These are phyloP conservation scores for Bimastos eiseni DNA, from an alignment of 2,888 invertebrate genomes.

Conservation along the genomic window DNA sequence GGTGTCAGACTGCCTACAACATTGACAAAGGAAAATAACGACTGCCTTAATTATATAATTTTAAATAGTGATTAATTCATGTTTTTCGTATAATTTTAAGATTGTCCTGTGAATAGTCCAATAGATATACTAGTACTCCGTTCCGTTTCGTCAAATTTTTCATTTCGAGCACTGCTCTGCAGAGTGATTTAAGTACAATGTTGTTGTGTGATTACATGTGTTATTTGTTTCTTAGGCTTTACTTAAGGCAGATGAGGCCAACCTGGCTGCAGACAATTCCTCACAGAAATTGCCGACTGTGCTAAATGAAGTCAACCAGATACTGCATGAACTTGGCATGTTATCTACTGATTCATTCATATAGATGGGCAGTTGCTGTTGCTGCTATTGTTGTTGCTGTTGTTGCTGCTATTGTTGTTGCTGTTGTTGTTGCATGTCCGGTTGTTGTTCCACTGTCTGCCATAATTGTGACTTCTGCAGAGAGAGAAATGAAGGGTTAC, in stretches of 20 bases:
- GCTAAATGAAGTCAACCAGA: slow-evolving; percentile 73
- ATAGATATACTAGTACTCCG: too few species aligned
- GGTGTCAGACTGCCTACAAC: too few species aligned
- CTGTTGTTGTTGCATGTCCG: background rate
- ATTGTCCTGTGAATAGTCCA: too few species aligned
- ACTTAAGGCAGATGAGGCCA: slow-evolving; percentile 20
- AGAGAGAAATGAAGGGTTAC: too few species aligned
- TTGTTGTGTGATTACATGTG: background rate
- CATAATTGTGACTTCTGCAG: background rate
- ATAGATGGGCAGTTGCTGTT: background rate
- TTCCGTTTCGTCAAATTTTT: too few species aligned
- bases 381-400: background rate
- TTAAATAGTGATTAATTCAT: too few species aligned
- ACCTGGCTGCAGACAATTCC: slow-evolving; percentile 79
- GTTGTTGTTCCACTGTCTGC: background rate
- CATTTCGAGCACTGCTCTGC: too few species aligned
- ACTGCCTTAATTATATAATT: too few species aligned
- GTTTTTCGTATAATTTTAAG: too few species aligned
- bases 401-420: background rate
- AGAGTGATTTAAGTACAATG: background rate
- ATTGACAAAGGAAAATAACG: too few species aligned
- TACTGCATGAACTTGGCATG: slow-evolving; percentile 53
- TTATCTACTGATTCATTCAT: background rate
- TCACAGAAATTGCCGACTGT: slow-evolving; percentile 81
- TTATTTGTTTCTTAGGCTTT: slow-evolving; percentile 20